phyloP scores from a whole-genome alignment of 2,888 invertebrate species.

The Aproaerema taeniolella region DNA sequence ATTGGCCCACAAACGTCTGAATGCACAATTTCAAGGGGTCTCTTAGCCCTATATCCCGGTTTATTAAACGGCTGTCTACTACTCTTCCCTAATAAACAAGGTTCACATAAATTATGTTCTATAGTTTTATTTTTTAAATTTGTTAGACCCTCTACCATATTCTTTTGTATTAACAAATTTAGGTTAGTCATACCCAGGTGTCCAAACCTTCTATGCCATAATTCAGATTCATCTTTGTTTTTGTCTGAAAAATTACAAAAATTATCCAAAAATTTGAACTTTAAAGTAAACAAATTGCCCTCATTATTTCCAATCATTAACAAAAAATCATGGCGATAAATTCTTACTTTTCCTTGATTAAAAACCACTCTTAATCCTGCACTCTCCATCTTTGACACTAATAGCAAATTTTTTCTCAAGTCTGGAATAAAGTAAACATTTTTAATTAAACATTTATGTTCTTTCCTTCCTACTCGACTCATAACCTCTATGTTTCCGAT shows the following conservation, averaged over 20 bases:
- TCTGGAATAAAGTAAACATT: conserved; percentile 14
- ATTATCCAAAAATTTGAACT: not conserved
- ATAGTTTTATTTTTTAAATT: not conserved
- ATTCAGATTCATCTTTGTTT: not conserved
- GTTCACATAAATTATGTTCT: conserved; percentile 11
- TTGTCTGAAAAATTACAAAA: not conserved
- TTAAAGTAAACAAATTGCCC: conserved; percentile 2
- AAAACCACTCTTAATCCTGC: conserved; percentile 9
- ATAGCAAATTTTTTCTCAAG: conserved; percentile 12
- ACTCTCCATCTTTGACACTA: conserved; percentile 16
- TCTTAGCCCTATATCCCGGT: conserved; percentile 4
- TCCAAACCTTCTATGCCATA: conserved; percentile 8
- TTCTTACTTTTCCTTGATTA: conserved; percentile 9
- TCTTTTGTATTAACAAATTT: not conserved
- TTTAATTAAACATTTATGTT: conserved; percentile 1
- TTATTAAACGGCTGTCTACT: conserved; percentile 7
- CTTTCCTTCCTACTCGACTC: not conserved
- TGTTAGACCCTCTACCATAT: conserved; percentile 5
- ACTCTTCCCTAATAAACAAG: conserved; percentile 12
- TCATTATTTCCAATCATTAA: conserved; percentile 12
- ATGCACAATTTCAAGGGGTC: conserved; percentile 10
- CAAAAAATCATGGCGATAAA: conserved; percentile 8
- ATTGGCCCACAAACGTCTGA: conserved; percentile 16
- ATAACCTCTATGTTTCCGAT: conserved; percentile 4
- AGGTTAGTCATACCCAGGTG: conserved; percentile 9